phyloP scores from a whole-genome alignment of 2,888 invertebrate genomes.

The Drosophila tanythrix region DNA sequence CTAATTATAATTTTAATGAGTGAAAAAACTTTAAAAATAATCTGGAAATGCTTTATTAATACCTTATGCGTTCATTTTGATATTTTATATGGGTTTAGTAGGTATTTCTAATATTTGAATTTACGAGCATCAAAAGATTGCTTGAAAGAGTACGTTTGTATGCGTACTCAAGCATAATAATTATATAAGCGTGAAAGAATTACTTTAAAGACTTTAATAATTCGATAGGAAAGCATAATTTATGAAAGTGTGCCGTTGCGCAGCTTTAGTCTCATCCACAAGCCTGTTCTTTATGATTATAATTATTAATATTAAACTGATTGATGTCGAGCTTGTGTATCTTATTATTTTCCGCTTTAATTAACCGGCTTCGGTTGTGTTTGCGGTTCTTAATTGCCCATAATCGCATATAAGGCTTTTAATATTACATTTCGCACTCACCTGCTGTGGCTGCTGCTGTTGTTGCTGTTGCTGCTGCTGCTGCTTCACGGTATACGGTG shows the following conservation, averaged over 20 bases:
- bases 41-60: background rate
- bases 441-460: constrained; percentile 63
- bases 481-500: constrained; percentile 36
- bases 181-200: background rate
- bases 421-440: constrained; percentile 39
- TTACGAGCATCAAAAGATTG: background rate
- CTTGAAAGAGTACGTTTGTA: background rate
- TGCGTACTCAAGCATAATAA: background rate
- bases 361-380: constrained; percentile 1
- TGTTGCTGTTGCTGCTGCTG: constrained; percentile 40
- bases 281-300: background rate
- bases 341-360: constrained; percentile 4
- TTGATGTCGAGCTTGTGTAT: background rate
- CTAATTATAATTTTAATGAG: background rate
- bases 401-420: constrained; percentile 5
- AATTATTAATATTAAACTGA: background rate
- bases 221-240: background rate
- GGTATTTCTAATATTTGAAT: background rate
- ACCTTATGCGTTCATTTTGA: background rate
- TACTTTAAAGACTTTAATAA: too few species aligned
- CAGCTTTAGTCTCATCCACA: background rate
- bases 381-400: background rate
- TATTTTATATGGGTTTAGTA: background rate
- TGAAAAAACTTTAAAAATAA: background rate
- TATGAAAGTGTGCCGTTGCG: background rate